phyloP scores from a whole-genome alignment of 1,140 invertebrate genomes.

The Drosophila trapezifrons region DNA sequence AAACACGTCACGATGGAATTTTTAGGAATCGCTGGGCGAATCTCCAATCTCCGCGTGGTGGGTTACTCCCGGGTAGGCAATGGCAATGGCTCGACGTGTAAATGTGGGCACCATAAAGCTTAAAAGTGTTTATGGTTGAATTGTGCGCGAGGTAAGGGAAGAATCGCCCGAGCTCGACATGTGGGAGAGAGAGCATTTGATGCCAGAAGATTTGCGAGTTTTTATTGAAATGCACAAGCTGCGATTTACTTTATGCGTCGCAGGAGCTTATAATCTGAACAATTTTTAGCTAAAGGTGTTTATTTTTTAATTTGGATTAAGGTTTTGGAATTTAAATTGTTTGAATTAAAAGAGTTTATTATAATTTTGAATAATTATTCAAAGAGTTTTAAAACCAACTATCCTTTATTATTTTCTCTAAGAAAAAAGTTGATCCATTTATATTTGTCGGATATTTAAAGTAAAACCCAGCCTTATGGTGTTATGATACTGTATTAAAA shows the following conservation, averaged over 20 bases:
- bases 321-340: not conserved
- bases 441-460: no score
- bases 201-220: conserved; percentile 20
- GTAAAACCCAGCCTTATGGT: no score
- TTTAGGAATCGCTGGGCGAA: conserved; percentile 31
- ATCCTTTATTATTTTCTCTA: no score
- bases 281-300: not conserved
- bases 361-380: no score
- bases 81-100: conserved; percentile 71
- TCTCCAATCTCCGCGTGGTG: conserved; percentile 6
- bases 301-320: no score
- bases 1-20: conserved; percentile 56
- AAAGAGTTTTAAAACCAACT: no score
- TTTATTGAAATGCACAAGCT: conserved; percentile 34
- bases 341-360: no score
- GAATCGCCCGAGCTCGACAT: not conserved
- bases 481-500: no score
- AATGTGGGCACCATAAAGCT: conserved; percentile 77
- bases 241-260: not conserved
- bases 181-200: conserved; percentile 7
- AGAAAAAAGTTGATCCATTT: no score
- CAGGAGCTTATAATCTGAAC: not conserved
- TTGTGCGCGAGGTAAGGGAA: conserved; percentile 24
- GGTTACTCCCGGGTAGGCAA: conserved; percentile 42
- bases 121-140: conserved; percentile 78